Base-by-base conservation (phyloP, 2,888 invertebrate species). In the Loripinus fragilis region DNA sequence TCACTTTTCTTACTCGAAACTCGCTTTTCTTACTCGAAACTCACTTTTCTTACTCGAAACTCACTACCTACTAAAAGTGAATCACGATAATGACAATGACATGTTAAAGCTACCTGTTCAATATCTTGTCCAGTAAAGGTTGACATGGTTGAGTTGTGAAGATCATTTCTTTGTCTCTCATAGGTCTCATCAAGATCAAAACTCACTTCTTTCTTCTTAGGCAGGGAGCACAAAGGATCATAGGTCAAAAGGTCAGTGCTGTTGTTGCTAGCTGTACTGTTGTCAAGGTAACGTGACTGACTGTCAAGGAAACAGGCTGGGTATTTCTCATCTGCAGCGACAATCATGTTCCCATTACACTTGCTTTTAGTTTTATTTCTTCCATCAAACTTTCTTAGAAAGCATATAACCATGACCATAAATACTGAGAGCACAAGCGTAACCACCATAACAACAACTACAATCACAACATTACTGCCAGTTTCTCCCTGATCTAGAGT, bases 351-450 rank as follows among this genome's bases (percentile, higher is more conserved):
- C 3, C 60, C 60, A 67, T 67, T 41, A 20, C 67, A 67, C 55
- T 83, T 74, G 64, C 76, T 80, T 25, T 76, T 41, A 0, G 78
- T 69, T 42, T 83, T 83, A 50, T 69, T 78, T 23, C 80, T 73
- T 33, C 77, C 78, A 72, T 87, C 87, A 73, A 86, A 81, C 35
- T 81, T 81, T 70, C 85, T 52, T 23, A 87, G 76, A 71, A 87
- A 85, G 41, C 83, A 83, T 23, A 88, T 88, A 1, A 85, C 80
- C 12, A 80, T 55, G 38, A 86, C 76, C 74, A 88, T 86, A 23
- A 79, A 80, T n/a, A 85, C 77, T 0, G 88, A 88, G 25, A 87
- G 79, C 12, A 88, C 74, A 28, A 83, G 70, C 2, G 88, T 88
- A 23, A 86, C 78, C 28, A 87, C 74, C 38, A 88, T 85, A 64